Conservation (phyloP, 2,797 vertebrate genomes). For the Sebastiscus tertius region DNA sequence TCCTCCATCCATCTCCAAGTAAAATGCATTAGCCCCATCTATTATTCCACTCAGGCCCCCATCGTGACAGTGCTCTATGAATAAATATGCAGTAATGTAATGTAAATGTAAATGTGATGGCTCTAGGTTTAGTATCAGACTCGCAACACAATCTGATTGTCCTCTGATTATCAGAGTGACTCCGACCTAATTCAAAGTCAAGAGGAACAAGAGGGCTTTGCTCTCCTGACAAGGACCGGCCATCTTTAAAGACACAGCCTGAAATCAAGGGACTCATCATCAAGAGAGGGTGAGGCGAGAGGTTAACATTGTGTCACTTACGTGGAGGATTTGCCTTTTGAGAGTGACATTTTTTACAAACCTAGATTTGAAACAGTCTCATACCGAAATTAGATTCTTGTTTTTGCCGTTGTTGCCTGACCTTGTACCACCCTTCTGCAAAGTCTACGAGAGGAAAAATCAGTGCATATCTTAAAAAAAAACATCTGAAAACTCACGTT, state of each 20-base stretch:
- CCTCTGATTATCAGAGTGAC: conserved; percentile 59
- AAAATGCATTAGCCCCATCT: conserved; percentile 68
- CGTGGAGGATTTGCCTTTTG: neutral
- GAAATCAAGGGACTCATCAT: conserved; percentile 17
- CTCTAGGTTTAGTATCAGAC: conserved; percentile 55
- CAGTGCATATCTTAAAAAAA: neutral
- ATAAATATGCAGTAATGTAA: conserved; percentile 76
- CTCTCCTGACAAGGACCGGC: conserved; percentile 8
- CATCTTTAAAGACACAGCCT: conserved; percentile 4
- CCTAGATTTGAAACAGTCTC: neutral
- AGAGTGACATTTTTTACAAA: neutral
- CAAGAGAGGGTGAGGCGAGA: conserved; percentile 18
- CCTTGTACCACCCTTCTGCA: neutral
- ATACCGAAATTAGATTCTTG: neutral
- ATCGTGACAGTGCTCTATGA: conserved; percentile 59
- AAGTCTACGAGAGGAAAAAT: neutral
- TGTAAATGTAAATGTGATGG: conserved; percentile 77
- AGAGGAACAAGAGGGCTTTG: conserved; percentile 39
- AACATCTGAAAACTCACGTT: neutral
- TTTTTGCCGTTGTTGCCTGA: neutral
- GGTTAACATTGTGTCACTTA: conserved; percentile 9
- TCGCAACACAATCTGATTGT: conserved; percentile 57
- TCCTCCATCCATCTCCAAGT: conserved; percentile 49
- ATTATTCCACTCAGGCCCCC: conserved; percentile 64
- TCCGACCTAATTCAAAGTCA: conserved; percentile 54